A percentile compares a stretch with the other conserved stretches of the same genome.
These are phyloP conservation scores for Dryobates pubescens DNA, from an alignment of 2,797 vertebrate genomes.

Conservation along the genomic window DNA sequence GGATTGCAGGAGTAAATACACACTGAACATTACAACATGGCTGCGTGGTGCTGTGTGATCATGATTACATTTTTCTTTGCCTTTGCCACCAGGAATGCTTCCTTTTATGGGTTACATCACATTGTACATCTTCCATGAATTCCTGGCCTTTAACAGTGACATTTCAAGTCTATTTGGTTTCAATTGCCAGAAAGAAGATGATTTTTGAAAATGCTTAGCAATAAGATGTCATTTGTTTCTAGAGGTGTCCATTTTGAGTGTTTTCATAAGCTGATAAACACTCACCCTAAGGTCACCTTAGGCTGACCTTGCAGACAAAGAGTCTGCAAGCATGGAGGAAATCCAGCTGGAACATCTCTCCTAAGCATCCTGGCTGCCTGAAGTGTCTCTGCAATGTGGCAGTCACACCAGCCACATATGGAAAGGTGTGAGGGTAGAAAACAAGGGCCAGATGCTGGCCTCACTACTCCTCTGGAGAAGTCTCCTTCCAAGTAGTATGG, in stretches of 20 bases:
- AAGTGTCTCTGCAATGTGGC: background rate
- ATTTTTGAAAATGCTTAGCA: background rate
- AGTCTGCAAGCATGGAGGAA: background rate
- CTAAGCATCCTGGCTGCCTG: background rate
- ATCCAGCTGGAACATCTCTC: background rate
- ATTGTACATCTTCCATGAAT: background rate
- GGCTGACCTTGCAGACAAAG: background rate
- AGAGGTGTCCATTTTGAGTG: background rate
- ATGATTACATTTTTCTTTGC: background rate
- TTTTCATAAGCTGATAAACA: background rate
- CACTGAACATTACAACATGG: background rate
- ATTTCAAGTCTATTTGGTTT: background rate
- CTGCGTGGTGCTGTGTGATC: fast-evolving
- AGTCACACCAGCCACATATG: background rate
- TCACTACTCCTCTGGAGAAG: background rate
- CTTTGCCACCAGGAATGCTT: background rate
- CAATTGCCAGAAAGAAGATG: background rate
- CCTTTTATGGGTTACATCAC: background rate
- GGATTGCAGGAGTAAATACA: background rate
- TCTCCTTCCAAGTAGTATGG: background rate
- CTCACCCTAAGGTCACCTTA: background rate
- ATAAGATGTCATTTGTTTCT: background rate
- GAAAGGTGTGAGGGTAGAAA: background rate
- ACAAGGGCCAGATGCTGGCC: background rate
- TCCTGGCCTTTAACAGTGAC: background rate